Evolutionary conservation across 2,113 vertebrate species (phyloP).

Genomic region (Daubentonia madagascariensis): DNA sequence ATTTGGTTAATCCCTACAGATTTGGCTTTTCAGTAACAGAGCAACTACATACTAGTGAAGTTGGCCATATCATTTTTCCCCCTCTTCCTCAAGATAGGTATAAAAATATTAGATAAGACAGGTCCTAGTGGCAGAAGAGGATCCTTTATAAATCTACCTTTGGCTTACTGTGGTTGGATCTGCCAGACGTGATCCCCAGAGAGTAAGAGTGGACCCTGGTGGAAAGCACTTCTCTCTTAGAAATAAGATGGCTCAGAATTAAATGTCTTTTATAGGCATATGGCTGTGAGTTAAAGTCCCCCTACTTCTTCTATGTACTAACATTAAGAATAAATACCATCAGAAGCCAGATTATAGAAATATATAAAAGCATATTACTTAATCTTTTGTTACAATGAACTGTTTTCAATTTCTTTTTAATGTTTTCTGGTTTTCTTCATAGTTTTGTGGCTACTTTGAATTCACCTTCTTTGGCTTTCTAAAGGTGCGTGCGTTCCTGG

Average conservation of each 20-base stretch:
- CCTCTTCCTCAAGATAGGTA: neutral
- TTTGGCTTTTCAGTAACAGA: neutral
- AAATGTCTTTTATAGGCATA: neutral
- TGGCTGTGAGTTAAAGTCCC: neutral
- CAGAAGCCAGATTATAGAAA: neutral
- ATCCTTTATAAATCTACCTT: neutral
- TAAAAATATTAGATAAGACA: neutral
- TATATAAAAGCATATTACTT: neutral
- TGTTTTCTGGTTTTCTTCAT: neutral
- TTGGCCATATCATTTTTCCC: neutral
- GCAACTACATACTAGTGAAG: neutral
- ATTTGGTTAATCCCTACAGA: neutral
- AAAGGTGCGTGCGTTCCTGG: neutral
- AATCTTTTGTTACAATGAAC: neutral
- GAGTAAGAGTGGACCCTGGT: neutral
- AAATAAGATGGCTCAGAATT: constrained; percentile 1
- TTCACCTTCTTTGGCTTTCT: neutral
- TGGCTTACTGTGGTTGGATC: neutral
- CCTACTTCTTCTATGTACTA: neutral
- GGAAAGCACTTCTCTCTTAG: neutral
- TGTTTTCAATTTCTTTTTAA: neutral
- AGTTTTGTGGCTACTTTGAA: neutral
- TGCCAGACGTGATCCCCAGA: neutral
- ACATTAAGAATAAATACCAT: neutral
- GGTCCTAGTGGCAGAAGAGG: neutral